phyloP scores from a whole-genome alignment of 2,888 invertebrate genomes.

The Acrobasis suavella region DNA sequence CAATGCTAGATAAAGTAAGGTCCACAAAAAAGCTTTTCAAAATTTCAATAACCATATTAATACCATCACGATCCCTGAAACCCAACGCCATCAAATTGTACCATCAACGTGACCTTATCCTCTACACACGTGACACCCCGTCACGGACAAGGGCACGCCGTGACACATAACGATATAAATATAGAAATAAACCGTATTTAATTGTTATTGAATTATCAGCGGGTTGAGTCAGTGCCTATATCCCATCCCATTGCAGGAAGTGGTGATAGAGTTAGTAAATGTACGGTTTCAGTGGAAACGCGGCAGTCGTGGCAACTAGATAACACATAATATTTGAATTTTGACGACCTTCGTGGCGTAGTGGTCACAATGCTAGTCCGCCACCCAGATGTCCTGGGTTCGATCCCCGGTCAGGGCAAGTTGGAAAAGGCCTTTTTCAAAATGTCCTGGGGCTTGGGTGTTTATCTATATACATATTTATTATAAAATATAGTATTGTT shows the following conservation, averaged over 20 bases:
- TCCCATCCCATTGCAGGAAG: conserved; percentile 9
- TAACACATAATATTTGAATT: background rate
- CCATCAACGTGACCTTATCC: background rate
- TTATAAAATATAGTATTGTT: too few species aligned
- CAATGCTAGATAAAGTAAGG: too few species aligned
- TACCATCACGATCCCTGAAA: background rate
- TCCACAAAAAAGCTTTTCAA: too few species aligned
- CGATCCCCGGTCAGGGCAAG: too few species aligned
- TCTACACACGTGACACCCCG: background rate
- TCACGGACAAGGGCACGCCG: background rate
- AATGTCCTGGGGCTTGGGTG: too few species aligned
- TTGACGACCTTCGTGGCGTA: too few species aligned
- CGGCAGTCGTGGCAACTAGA: background rate
- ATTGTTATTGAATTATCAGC: background rate
- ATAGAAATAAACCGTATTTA: background rate
- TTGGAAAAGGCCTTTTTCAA: too few species aligned
- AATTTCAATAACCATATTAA: too few species aligned
- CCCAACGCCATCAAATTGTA: background rate
- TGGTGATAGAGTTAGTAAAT: background rate
- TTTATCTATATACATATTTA: too few species aligned
- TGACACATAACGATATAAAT: background rate
- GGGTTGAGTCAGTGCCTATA: background rate
- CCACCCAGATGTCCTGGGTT: too few species aligned
- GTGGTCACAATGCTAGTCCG: too few species aligned
- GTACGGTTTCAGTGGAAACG: background rate